Evolutionary conservation across 2,797 vertebrate species (phyloP), one percentile per base, ranked within the genome.

Genomic region (Neolamprologus multifasciatus): DNA sequence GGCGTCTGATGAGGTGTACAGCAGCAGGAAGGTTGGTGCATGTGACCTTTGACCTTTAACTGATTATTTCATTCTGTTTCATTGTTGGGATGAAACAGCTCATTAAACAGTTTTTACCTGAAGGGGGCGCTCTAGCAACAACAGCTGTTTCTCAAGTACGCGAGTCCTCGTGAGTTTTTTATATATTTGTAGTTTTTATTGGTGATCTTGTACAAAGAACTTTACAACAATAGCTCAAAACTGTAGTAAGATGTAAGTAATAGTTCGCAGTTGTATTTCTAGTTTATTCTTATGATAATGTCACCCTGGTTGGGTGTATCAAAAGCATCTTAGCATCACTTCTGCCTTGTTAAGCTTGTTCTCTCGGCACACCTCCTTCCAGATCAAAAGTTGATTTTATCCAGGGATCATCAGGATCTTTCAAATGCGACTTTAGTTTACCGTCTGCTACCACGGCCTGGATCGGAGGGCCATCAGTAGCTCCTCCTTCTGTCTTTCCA

Each of bases 21-120:
- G 96, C 10, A 93, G 94, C 94, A 96, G 93, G 77, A 97, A 93
- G 96, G 98, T 98, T 54, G 96, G 69, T 74, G 23, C 23, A 74
- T 19, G 95, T 62, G 23, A 40, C 23, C 9, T 54, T 76, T 76
- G 11, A 50, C 71, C 71, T 31, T 48, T 74, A 29, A 74, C 40
- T 76, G 23, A 31, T 48, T 7, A 29, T 31, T 48, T 74, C 23
- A 29, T 48, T 74, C 4, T 8, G 14, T 74, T 48, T 74, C 9
- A 11, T 1, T 74, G 3, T 74, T 45, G 43, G 69, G 14, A 74
- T 74, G 40, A 5, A 74, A 11, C 40, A 4, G 40, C 23, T 26
- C 21, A 26, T 45, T 67, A 40, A 5, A 17, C 0, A 0, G 10
- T 45, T 71, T 71, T 71, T 26, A 29, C 23, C 40, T 71, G 21